Evolutionary conservation across 2,888 invertebrate species (phyloP).

Genomic region (Orthonychiurus folsomi): DNA sequence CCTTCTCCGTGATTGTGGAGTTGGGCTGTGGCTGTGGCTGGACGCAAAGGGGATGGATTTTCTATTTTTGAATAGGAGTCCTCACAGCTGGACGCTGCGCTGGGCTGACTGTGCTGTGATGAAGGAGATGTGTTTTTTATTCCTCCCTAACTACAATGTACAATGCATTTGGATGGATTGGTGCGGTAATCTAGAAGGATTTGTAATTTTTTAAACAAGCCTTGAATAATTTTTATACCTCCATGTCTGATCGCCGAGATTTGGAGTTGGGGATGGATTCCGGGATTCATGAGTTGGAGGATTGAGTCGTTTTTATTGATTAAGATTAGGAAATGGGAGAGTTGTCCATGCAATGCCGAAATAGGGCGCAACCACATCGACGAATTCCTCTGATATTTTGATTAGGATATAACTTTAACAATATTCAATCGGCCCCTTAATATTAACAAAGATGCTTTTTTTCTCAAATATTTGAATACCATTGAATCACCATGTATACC

Average conservation of each 20-base stretch:
- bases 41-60: neutral
- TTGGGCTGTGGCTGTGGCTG: neutral
- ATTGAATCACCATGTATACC: too few species aligned
- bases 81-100: neutral
- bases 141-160: too few species aligned
- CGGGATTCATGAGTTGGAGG: neutral
- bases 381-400: too few species aligned
- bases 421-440: too few species aligned
- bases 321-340: too few species aligned
- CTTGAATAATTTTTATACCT: neutral
- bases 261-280: neutral
- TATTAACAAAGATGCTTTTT: too few species aligned
- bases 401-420: too few species aligned
- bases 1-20: neutral
- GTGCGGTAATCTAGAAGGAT: neutral
- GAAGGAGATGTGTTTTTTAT: too few species aligned
- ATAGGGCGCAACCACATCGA: too few species aligned
- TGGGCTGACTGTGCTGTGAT: neutral
- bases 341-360: too few species aligned
- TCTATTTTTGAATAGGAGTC: neutral
- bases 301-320: constrained; percentile 1
- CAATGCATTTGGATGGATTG: too few species aligned
- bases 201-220: neutral
- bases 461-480: too few species aligned
- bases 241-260: neutral